Evolutionary conservation across 2,113 vertebrate species (phyloP).

Genomic region (Odocoileus hemionus): DNA sequence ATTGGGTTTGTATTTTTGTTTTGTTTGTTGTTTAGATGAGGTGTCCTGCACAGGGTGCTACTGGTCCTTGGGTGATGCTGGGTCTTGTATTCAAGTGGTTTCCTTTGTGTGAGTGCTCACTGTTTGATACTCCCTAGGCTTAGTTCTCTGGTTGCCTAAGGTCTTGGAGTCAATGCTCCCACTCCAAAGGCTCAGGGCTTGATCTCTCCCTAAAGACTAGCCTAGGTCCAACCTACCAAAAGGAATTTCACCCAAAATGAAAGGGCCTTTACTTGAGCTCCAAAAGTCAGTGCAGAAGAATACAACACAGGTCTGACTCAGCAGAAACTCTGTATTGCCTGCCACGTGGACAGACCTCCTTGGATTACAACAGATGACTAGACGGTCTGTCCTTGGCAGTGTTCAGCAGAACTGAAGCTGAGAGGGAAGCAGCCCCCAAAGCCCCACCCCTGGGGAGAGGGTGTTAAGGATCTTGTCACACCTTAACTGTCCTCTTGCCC

Average conservation of each 20-base stretch:
- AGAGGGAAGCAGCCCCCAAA: not conserved
- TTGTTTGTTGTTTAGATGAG: not conserved
- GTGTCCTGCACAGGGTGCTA: not conserved
- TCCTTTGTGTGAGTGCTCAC: not conserved
- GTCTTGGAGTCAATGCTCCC: not conserved
- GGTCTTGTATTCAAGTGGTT: not conserved
- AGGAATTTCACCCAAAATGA: not conserved
- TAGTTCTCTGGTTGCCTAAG: not conserved
- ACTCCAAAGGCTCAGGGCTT: not conserved
- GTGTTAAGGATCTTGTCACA: not conserved
- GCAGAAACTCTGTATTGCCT: not conserved
- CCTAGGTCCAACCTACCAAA: not conserved
- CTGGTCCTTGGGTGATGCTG: not conserved
- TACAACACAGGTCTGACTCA: not conserved
- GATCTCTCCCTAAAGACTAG: not conserved
- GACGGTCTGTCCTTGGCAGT: not conserved
- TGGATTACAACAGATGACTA: not conserved
- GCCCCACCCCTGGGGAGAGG: rapidly evolving
- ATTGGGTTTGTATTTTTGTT: not conserved
- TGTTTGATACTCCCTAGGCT: not conserved
- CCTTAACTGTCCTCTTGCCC: not conserved
- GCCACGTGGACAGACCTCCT: not conserved
- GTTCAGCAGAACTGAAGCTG: not conserved
- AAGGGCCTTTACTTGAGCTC: not conserved
- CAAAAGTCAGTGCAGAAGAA: not conserved